Percentiles rank a stretch among this genome's conserved stretches.
phyloP scores from a whole-genome alignment of 2,113 vertebrate genomes.

The Promerops cafer region DNA sequence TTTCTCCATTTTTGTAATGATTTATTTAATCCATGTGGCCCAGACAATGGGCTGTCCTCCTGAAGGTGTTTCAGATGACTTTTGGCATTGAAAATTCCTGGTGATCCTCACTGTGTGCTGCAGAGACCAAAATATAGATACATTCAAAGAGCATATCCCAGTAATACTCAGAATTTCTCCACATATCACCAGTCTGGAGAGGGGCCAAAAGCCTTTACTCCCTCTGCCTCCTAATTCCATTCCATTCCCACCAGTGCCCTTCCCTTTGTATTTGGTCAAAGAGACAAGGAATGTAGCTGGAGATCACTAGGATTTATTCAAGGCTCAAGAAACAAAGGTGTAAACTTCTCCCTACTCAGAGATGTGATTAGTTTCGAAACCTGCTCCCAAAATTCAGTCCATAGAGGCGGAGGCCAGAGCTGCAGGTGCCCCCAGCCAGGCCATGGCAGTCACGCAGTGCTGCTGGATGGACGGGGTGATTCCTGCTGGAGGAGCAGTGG shows the following conservation, averaged over 20 bases:
- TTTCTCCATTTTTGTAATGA: not conserved
- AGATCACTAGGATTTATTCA: not conserved
- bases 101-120: not conserved
- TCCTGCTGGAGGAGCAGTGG: not conserved
- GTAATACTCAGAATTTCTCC: not conserved
- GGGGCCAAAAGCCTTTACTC: not conserved
- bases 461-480: not conserved
- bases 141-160: not conserved
- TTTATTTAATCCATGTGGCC: not conserved
- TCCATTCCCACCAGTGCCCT: not conserved
- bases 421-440: not conserved
- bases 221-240: not conserved
- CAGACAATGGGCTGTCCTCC: not conserved
- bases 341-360: not conserved
- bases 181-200: not conserved
- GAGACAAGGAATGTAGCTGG: not conserved
- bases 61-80: not conserved
- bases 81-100: constrained; percentile 41
- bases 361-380: not conserved
- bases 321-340: not conserved
- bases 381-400: not conserved
- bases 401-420: not conserved
- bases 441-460: not conserved
- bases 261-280: not conserved
- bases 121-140: not conserved